Evolutionary conservation across 2,113 vertebrate genomes (phyloP), one percentile per base, ranked within the genome.

Genomic region (Sceloporus tristichus): DNA sequence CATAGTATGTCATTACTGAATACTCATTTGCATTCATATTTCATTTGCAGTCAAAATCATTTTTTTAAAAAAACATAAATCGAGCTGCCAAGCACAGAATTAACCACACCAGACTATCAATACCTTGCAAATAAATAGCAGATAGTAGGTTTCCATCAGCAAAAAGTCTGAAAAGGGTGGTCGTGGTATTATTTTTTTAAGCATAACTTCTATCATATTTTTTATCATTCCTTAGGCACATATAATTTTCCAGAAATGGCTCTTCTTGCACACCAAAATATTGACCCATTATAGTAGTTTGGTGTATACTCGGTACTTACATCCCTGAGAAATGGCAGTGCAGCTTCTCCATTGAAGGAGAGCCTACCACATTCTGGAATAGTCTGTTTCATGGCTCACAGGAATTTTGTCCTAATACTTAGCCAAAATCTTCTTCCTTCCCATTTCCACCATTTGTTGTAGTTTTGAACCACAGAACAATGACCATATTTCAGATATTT

Each of bases 1-100:
- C 27, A 38, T 54, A 86, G 23, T 25, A 11, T 40, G 54, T 9
- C 78, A 84, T 73, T 56, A 38, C 79, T 27, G 74, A 65, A 70
- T 14, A 11, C 79, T 80, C 66, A 75, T 84, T 80, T 87, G 62
- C 40, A 87, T 87, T 90, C 83, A 23, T 21, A 89, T 81, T 85
- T 87, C 65, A 87, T 59, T 71, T 84, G 40, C 54, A 62, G 18
- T 66, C 54, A 74, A 27, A 18, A 62, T 29, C 29, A 18, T 25
- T 53, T 71, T 48, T 70, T 9, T 70, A 27, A 53, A 78, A 81
- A 73, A 42, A 21, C 10, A 71, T 34, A 6, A 21, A 38, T 62
- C 66, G 87, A 77, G 19, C 40, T 66, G 29, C 9, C 38, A 74
- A 84, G 11, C 19, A 48, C 10, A 68, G n/a, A 42, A 21, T 84